Conservation (phyloP, 1,140 invertebrate genomes). For the Papilio glaucus region DNA sequence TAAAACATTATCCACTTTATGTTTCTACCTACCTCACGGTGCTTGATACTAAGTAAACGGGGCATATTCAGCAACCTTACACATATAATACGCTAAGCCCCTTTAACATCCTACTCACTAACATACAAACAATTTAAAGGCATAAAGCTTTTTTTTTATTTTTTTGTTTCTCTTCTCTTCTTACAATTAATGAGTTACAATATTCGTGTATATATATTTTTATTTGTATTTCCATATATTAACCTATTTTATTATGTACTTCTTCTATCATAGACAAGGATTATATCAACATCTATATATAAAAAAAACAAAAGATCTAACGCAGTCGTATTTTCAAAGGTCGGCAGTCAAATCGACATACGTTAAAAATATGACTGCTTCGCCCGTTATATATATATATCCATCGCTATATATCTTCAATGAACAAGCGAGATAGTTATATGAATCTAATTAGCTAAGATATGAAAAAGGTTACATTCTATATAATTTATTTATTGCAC, state of each 20-base stretch:
- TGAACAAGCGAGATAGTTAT: conserved; percentile 65
- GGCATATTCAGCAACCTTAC: conserved; percentile 3
- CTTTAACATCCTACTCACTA: conserved; percentile 67
- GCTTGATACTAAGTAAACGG: conserved; percentile 39
- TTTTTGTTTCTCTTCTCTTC: conserved; percentile 72
- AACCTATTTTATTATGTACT: conserved; percentile 79
- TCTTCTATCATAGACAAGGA: conserved; percentile 76
- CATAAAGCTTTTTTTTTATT: conserved; percentile 76
- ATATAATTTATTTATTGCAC: conserved; percentile 79
- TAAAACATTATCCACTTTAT: conserved; percentile 39
- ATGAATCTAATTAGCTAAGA: conserved; percentile 79
- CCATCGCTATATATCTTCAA: conserved; percentile 60
- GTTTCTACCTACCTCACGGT: conserved; percentile 44
- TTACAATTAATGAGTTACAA: conserved; percentile 77
- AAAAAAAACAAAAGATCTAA: conserved; percentile 55
- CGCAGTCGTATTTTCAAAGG: conserved; percentile 47
- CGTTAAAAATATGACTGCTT: conserved; percentile 44
- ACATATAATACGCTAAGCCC: conserved; percentile 51
- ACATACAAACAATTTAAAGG: conserved; percentile 81
- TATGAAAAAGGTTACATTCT: conserved; percentile 71
- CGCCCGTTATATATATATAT: conserved; percentile 44
- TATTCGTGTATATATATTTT: conserved; percentile 83
- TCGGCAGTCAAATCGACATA: conserved; percentile 38
- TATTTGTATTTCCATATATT: conserved; percentile 79
- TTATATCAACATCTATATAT: conserved; percentile 75